Evolutionary conservation across 1,140 invertebrate genomes (phyloP), one percentile per base, ranked within the genome.

Genomic region (Holotrichia oblita): DNA sequence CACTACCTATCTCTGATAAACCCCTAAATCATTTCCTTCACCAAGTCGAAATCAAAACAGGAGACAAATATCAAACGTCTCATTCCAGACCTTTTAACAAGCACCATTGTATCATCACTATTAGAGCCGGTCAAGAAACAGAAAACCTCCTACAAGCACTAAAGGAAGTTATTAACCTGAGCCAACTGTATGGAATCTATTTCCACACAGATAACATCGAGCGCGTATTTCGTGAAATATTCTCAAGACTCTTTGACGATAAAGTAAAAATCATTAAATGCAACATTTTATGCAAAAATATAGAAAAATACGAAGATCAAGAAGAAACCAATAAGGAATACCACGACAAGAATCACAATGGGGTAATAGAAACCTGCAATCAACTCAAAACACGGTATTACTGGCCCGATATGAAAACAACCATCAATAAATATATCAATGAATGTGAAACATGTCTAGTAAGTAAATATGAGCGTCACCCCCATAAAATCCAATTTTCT

Each of bases 391-490:
- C 41, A 69, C 55, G 79, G 14, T 81, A 78, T 72, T 83, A 78
- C 77, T 80, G 78, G 74, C 81, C 81, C n/a, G 78, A 82, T 55
- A 74, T 83, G 61, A 72, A 80, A 74, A 78, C 17, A 7, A 41
- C 61, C 42, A 80, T 82, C 22, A 78, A 40, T 9, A 83, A 81
- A 34, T 34, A 34, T 4, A 79, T 82, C 9, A 82, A 80, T 76
- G 73, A 81, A 75, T 82, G 80, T 27, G 73, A 80, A 72, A 81
- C 69, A 2, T 83, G 82, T 75, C 55, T 79, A 6, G 44, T 76
- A 64, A 40, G 17, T 12, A 83, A 83, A 76, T 77, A 80, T 40
- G 81, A 82, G 76, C 80, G 81, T 79, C 69, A 81, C 41, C 81
- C 79, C n/a, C 75, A 78, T 40, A 79, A 78, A 61, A 8, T 42